A percentile compares a stretch with the other conserved stretches of the same genome.
These are phyloP conservation scores for Neosilurus hyrtlii DNA, from an alignment of 2,797 vertebrate genomes.

Conservation along the genomic window DNA sequence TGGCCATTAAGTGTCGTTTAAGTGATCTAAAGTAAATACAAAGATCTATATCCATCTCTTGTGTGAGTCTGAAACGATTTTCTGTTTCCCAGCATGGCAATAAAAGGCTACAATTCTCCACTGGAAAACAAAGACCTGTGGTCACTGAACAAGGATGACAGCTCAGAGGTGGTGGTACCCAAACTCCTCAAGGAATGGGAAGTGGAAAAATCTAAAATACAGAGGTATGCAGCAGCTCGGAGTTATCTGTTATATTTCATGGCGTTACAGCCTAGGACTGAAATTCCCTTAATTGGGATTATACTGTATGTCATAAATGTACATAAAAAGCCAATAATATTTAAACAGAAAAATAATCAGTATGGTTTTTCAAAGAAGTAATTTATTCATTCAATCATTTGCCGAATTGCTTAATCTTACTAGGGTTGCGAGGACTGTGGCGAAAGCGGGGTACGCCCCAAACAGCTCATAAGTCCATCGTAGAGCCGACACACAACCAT, in stretches of 20 bases:
- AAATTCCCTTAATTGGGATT: not conserved
- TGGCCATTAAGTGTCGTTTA: not conserved
- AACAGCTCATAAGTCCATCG: no score
- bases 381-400: no score
- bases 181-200: constrained; percentile 83
- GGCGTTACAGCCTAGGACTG: not conserved
- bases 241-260: not conserved
- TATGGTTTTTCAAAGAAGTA: not conserved
- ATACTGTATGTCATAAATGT: not conserved
- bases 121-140: constrained; percentile 89
- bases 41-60: not conserved
- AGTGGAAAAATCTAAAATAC: constrained; percentile 73
- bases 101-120: constrained; percentile 88
- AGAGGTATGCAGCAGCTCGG: constrained; percentile 61
- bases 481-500: no score
- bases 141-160: constrained; percentile 82
- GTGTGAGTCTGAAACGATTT: not conserved
- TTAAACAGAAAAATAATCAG: not conserved
- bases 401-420: no score
- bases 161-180: constrained; percentile 76
- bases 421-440: no score
- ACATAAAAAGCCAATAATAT: not conserved
- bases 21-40: not conserved
- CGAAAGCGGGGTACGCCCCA: no score
- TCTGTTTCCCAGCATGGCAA: constrained; percentile 77